Conservation (phyloP, 2,797 vertebrate genomes). For the Chaunax sp. region DNA sequence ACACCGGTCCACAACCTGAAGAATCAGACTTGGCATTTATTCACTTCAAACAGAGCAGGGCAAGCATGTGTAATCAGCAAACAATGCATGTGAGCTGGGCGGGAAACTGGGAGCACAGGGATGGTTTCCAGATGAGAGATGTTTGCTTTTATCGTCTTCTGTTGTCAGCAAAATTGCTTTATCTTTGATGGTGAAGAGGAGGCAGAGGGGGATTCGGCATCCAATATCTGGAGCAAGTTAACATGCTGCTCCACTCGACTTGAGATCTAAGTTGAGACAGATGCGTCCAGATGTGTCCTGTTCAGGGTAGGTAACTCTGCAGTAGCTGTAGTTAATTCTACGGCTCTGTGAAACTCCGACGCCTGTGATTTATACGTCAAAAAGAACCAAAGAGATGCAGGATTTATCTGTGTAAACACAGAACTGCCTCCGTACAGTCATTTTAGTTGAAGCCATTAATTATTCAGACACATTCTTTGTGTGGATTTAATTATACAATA, state of each 20-base stretch:
- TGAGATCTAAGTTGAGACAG: conserved; percentile 54
- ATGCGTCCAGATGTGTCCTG: conserved; percentile 60
- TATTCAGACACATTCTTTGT: conserved; percentile 39
- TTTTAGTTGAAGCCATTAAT: conserved; percentile 36
- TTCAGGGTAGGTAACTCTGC: conserved; percentile 24
- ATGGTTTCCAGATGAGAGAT: conserved; percentile 75
- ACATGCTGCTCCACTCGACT: conserved; percentile 50
- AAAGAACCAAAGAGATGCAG: background rate
- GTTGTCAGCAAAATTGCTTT: conserved; percentile 50
- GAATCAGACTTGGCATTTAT: conserved; percentile 59
- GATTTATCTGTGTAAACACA: conserved; percentile 8
- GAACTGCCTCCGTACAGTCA: background rate
- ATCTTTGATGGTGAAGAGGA: conserved; percentile 50
- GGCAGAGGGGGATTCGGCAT: conserved; percentile 8
- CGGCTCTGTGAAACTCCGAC: conserved; percentile 28
- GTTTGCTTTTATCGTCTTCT: conserved; percentile 65
- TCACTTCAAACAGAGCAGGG: conserved; percentile 68
- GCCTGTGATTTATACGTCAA: background rate
- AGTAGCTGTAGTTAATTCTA: conserved; percentile 32
- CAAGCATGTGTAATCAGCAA: conserved; percentile 69
- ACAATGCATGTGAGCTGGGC: conserved; percentile 45
- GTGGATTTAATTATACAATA: conserved; percentile 35
- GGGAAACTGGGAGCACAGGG: conserved; percentile 17
- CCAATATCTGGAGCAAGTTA: conserved; percentile 57
- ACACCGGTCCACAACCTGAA: background rate